A percentile compares a stretch with the other conserved stretches of the same genome.
Evolutionary conservation across 2,888 invertebrate species (phyloP).

Genomic region (Caenorhabditis sp.): DNA sequence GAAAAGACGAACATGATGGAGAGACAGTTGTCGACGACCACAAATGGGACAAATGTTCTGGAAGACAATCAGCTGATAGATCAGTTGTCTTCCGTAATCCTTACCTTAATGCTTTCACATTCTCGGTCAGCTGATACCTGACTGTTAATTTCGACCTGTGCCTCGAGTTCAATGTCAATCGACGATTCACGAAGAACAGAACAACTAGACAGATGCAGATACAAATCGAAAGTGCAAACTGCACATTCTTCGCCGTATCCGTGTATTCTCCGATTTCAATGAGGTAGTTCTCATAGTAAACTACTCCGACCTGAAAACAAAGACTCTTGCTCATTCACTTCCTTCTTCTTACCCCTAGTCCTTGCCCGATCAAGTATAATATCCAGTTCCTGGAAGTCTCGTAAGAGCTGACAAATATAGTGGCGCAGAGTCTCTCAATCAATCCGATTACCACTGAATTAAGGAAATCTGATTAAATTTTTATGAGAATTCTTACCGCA

Average conservation of each 20-base stretch:
- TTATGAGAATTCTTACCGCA: conserved; percentile 40
- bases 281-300: conserved; percentile 38
- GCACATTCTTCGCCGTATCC: conserved; percentile 45
- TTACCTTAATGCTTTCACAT: conserved; percentile 61
- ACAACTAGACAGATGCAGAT: conserved; percentile 48
- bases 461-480: background rate
- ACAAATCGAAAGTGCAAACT: conserved; percentile 48
- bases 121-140: conserved; percentile 61
- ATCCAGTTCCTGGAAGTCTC: conserved; percentile 61
- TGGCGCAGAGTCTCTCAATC: conserved; percentile 61
- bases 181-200: conserved; percentile 56
- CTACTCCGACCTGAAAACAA: conserved; percentile 36
- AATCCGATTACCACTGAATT: conserved; percentile 63
- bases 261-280: conserved; percentile 32
- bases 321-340: background rate
- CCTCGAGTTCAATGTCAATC: conserved; percentile 48
- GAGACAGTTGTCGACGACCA: conserved; percentile 62
- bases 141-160: conserved; percentile 51
- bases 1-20: conserved; percentile 61
- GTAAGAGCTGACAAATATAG: conserved; percentile 60
- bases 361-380: conserved; percentile 45
- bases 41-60: conserved; percentile 66
- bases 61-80: no score
- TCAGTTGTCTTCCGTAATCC: no score
- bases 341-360: conserved; percentile 38